These are phyloP conservation scores for Holotrichia oblita DNA, from an alignment of 1,140 invertebrate species.

Conservation along the genomic window DNA sequence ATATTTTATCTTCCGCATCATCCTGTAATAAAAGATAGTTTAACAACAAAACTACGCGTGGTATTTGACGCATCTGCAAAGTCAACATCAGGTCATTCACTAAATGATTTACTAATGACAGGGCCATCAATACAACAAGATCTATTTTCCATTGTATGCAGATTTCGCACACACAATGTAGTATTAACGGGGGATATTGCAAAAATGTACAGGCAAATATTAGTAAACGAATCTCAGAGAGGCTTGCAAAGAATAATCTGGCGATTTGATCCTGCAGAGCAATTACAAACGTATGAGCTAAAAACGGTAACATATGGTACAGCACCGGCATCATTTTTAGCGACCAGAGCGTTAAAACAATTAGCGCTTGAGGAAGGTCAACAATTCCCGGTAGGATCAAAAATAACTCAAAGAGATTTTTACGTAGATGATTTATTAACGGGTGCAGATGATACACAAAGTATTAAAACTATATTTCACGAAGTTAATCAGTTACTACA, in stretches of 20 bases:
- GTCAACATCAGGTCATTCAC: constrained; percentile 47
- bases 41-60: too few species aligned
- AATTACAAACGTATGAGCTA: background rate
- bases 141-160: constrained; percentile 45
- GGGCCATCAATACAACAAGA: constrained; percentile 50
- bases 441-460: constrained; percentile 49
- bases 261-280: constrained; percentile 40
- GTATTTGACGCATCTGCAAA: constrained; percentile 26
- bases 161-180: constrained; percentile 55
- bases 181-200: constrained; percentile 55
- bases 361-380: constrained; percentile 48
- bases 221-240: constrained; percentile 52
- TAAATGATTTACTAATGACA: constrained; percentile 51
- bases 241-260: constrained; percentile 60
- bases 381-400: constrained; percentile 45
- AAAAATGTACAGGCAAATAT: constrained; percentile 61
- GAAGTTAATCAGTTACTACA: constrained; percentile 42
- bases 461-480: constrained; percentile 14
- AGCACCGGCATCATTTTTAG: constrained; percentile 50
- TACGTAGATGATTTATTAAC: constrained; percentile 62
- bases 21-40: constrained; percentile 48
- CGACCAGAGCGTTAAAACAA: constrained; percentile 51
- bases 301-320: background rate
- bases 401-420: constrained; percentile 56
- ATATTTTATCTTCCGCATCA: constrained; percentile 59